Evolutionary conservation across 2,797 vertebrate species (phyloP).

Genomic region (Morelia viridis): DNA sequence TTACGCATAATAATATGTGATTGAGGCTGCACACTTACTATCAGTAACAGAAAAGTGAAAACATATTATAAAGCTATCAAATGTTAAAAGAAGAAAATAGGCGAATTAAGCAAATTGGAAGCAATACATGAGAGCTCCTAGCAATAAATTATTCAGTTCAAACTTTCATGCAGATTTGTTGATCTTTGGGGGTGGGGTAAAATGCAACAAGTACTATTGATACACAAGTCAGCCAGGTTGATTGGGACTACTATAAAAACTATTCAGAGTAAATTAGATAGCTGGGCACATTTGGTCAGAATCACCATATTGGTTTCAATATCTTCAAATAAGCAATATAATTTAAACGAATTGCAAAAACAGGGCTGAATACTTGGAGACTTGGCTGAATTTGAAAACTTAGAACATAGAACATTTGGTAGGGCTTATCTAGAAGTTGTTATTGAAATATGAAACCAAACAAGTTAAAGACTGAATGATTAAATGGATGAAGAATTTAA

Average conservation of each 20-base stretch:
- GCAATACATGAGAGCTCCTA: constrained; percentile 7
- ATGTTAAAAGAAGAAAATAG: neutral
- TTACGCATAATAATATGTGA: neutral
- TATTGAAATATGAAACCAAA: no score
- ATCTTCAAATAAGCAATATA: no score
- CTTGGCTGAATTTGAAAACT: neutral
- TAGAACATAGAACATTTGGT: no score
- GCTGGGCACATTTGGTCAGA: no score
- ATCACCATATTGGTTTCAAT: no score
- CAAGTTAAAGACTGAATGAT: no score
- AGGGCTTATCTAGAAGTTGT: no score
- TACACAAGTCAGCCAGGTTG: neutral
- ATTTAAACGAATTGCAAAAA: neutral
- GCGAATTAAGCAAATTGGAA: neutral
- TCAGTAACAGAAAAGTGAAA: constrained; percentile 14
- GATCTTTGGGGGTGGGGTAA: neutral
- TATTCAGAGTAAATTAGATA: neutral
- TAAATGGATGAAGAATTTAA: no score
- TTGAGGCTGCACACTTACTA: neutral
- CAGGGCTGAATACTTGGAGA: neutral
- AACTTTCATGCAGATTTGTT: neutral
- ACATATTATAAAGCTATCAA: neutral
- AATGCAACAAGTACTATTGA: neutral
- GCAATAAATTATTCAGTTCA: constrained; percentile 1
- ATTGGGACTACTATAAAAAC: neutral